phyloP scores from a whole-genome alignment of 1,140 invertebrate genomes.

The Sinonovacula constricta region DNA sequence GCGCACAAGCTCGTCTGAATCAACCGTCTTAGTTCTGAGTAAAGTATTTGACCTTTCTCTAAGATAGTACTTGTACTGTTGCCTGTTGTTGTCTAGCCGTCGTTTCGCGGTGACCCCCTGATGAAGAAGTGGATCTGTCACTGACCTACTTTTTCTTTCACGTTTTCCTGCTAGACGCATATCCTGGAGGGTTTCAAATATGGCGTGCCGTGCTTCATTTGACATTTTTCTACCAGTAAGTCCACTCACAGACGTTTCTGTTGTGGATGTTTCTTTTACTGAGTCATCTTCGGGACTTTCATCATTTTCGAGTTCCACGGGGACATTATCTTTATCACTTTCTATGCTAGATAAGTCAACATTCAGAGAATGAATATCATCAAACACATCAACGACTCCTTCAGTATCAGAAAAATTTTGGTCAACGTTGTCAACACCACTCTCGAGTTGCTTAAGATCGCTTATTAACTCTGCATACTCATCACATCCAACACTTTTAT shows the following conservation, averaged over 20 bases:
- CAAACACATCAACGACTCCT: not conserved
- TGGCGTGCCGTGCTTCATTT: constrained; percentile 42
- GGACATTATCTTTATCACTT: not conserved
- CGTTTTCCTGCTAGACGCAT: constrained; percentile 18
- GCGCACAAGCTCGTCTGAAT: no score
- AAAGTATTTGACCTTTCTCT: constrained; percentile 28
- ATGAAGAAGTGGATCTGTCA: constrained; percentile 2
- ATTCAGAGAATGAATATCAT: not conserved
- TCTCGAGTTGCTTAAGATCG: not conserved
- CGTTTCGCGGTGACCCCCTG: constrained; percentile 21
- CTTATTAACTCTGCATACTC: not conserved
- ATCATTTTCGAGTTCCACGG: not conserved
- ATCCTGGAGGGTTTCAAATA: constrained; percentile 41
- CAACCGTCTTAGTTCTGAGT: no score
- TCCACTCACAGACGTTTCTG: no score
- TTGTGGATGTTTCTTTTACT: not conserved
- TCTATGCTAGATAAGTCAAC: no score
- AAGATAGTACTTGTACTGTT: constrained; percentile 35
- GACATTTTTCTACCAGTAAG: constrained; percentile 40
- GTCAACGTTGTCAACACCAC: not conserved
- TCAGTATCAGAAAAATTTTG: not conserved
- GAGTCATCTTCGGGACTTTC: not conserved
- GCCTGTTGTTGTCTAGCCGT: constrained; percentile 22
- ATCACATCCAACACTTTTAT: not conserved
- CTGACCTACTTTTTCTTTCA: not conserved